Base-by-base conservation (phyloP, 2,888 invertebrate genomes). In the Crepidodera aurea region DNA sequence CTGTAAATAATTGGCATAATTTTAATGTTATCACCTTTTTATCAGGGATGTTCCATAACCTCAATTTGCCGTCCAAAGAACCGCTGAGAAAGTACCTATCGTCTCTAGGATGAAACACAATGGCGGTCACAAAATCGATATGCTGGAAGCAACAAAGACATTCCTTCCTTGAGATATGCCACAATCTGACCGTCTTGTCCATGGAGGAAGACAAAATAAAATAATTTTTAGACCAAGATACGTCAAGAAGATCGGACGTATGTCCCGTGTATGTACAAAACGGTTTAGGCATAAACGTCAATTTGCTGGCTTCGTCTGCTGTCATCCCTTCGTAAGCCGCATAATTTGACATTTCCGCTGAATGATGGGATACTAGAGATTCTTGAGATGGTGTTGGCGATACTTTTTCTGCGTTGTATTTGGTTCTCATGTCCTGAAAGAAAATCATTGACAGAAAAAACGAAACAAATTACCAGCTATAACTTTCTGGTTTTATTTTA, bases 41-140 rank as follows among this genome's bases (percentile, higher is more conserved):
- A 79, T 99, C 98, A 0, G 98, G 98, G 77, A 99, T 99, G 82
- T 98, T 97, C 99, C 99, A 99, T 5, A 99, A 83, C n/a, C 99
- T 85, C 51, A 99, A 84, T 82, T 98, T 99, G 1, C 99, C 98
- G 81, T 99, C 99, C 46, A 99, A 83, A 15, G 97, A 97, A 12
- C 99, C 99, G 62, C 97, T 98, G 29, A 99, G 83, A 82, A 99
- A 99, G 81, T 98, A 90, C 19, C 93, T 82, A 78, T 93, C 93
- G 74, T 93, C 93, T 57, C 92, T 85, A 1, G 99, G 99, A 83
- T 99, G 97, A 81, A 99, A 99, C 55, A 95, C 98, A 73, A 99
- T 98, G 0, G 98, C 97, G 0, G 99, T 98, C 55, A 99, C 98
- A 80, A 98, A 98, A 83, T 99, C 98, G 68, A 98, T 96, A 79